A percentile compares a stretch with the other conserved stretches of the same genome.
phyloP scores from a whole-genome alignment of 2,797 vertebrate genomes.

The Pantherophis vulpinus region DNA sequence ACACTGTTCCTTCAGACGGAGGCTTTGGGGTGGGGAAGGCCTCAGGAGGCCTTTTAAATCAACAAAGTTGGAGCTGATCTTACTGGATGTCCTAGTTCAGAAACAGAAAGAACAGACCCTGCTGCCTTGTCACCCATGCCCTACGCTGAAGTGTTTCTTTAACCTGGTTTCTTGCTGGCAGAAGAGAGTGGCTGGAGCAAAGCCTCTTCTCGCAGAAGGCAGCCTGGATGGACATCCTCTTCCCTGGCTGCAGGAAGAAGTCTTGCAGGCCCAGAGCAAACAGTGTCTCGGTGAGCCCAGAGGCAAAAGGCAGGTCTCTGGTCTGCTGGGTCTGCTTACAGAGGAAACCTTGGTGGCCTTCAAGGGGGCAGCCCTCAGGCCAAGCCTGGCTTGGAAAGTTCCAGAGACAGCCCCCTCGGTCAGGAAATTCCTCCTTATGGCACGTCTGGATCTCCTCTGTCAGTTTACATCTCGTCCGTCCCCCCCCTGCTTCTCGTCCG shows the following conservation, averaged over 20 bases:
- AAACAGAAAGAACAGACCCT: not conserved
- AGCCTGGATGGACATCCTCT: slow-evolving; percentile 25
- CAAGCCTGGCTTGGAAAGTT: not conserved
- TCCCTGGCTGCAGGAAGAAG: not conserved
- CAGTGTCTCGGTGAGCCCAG: not conserved
- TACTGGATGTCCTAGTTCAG: not conserved
- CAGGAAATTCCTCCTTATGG: not conserved
- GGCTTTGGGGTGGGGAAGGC: not conserved
- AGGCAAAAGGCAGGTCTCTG: slow-evolving; percentile 10
- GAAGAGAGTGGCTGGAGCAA: slow-evolving; percentile 19
- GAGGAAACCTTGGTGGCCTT: not conserved
- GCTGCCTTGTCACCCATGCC: not conserved
- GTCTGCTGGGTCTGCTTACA: not conserved
- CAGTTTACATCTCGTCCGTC: not conserved
- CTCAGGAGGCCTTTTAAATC: not conserved
- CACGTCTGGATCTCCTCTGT: not conserved
- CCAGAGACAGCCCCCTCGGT: not conserved
- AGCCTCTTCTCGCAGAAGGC: not conserved
- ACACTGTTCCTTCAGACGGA: not conserved
- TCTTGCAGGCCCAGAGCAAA: not conserved
- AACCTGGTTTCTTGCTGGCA: slow-evolving; percentile 16
- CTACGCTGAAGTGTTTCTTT: slow-evolving; percentile 12
- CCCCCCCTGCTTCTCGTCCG: not conserved
- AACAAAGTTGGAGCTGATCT: not conserved
- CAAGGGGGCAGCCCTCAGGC: not conserved